Evolutionary conservation across 1,140 invertebrate species (phyloP).

Genomic region (Melanaphis sacchari): DNA sequence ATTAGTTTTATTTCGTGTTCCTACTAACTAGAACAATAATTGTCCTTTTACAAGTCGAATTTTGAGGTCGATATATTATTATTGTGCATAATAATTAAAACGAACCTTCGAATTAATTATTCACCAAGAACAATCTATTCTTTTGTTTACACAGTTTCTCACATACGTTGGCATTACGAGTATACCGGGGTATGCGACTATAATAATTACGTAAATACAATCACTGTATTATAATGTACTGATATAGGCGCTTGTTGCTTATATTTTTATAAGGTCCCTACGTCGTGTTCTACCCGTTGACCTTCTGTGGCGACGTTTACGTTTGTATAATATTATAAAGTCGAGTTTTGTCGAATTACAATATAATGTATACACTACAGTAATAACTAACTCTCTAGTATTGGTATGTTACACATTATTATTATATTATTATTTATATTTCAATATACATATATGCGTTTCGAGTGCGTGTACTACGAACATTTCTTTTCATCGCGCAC

Average conservation of each 20-base stretch:
- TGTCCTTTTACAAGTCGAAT: not conserved
- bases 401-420: not conserved
- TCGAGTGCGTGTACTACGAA: not conserved
- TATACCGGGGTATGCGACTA: not conserved
- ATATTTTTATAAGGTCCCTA: not conserved
- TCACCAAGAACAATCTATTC: slow-evolving; percentile 17
- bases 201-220: slow-evolving; percentile 12
- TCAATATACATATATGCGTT: not conserved
- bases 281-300: not conserved
- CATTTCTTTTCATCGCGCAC: slow-evolving; percentile 33
- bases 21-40: not conserved
- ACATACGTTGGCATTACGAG: not conserved
- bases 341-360: not conserved
- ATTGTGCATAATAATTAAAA: slow-evolving; percentile 18
- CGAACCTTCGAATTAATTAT: slow-evolving; percentile 39
- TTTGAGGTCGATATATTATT: slow-evolving; percentile 34
- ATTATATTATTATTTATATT: not conserved
- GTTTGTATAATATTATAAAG: slow-evolving; percentile 18
- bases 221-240: not conserved
- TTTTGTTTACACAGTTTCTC: slow-evolving; percentile 29
- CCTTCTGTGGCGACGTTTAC: not conserved
- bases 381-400: not conserved
- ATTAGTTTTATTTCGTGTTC: slow-evolving; percentile 17
- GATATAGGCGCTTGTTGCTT: not conserved
- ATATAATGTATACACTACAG: not conserved